Percentiles rank a stretch among this genome's conserved stretches.
Conservation (phyloP, 2,797 vertebrate genomes). For the Emydoidea blandingii region DNA sequence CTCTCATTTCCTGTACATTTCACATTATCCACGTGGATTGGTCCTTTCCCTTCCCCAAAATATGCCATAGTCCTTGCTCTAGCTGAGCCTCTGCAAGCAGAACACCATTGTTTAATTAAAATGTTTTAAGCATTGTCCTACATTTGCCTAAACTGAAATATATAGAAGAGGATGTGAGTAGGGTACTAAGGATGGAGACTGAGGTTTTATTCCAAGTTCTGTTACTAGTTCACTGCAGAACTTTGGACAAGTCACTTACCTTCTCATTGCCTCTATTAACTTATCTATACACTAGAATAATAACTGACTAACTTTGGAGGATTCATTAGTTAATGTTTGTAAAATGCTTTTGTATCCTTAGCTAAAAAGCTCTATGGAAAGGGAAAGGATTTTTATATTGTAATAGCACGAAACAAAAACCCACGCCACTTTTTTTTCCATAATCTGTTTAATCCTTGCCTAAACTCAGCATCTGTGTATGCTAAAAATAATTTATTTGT, state of each 20-base stretch:
- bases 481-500: conserved; percentile 58
- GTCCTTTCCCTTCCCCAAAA: conserved; percentile 95
- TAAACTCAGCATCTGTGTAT: conserved; percentile 49
- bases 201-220: not conserved
- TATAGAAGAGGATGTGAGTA: not conserved
- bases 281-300: not conserved
- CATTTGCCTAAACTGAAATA: not conserved
- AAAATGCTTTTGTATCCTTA: not conserved
- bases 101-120: not conserved
- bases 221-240: not conserved
- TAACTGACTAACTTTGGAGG: not conserved
- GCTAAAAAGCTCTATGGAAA: not conserved
- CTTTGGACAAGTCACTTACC: not conserved
- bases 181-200: not conserved
- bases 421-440: conserved; percentile 41
- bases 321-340: not conserved
- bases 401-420: not conserved
- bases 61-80: conserved; percentile 96
- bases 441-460: conserved; percentile 66
- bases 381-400: not conserved
- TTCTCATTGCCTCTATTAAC: not conserved
- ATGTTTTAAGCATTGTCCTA: not conserved
- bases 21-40: conserved; percentile 94
- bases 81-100: conserved; percentile 85
- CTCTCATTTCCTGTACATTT: conserved; percentile 92